Conservation (phyloP, 2,113 vertebrate species). For the Rhegmatorhina hoffmannsi region DNA sequence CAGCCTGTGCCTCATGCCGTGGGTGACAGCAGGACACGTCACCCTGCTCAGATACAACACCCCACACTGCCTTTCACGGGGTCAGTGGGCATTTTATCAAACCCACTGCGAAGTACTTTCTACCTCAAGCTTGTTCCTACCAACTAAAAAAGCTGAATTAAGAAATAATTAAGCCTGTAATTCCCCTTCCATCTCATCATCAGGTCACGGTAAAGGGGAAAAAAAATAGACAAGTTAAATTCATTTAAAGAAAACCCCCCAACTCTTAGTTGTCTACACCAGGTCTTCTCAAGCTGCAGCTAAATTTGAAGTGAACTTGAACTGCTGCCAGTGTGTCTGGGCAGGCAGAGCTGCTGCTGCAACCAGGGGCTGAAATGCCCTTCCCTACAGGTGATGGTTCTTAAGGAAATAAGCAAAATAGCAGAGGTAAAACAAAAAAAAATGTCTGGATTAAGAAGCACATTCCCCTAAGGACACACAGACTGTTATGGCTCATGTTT, state of each 20-base stretch:
- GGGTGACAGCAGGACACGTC: background rate
- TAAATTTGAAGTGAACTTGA: background rate
- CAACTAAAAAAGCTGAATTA: slow-evolving; percentile 5
- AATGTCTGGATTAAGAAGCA: background rate
- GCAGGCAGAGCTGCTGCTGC: slow-evolving; percentile 1
- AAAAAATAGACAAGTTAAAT: background rate
- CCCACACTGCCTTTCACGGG: background rate
- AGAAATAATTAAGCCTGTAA: slow-evolving; percentile 39
- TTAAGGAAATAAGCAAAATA: background rate
- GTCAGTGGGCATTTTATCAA: background rate
- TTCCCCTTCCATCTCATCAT: slow-evolving; percentile 29
- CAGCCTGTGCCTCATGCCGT: background rate
- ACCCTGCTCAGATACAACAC: background rate
- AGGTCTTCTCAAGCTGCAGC: background rate
- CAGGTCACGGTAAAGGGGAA: background rate
- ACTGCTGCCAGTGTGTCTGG: background rate
- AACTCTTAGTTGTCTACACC: background rate
- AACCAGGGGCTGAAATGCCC: background rate
- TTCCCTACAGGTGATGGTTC: background rate
- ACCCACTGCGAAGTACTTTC: background rate
- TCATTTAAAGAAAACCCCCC: background rate
- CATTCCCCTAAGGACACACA: background rate
- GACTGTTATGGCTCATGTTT: background rate
- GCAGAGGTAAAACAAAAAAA: background rate
- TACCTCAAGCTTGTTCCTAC: slow-evolving; percentile 26